Evolutionary conservation across 2,888 invertebrate genomes (phyloP).

Genomic region (Diarsia mendica): DNA sequence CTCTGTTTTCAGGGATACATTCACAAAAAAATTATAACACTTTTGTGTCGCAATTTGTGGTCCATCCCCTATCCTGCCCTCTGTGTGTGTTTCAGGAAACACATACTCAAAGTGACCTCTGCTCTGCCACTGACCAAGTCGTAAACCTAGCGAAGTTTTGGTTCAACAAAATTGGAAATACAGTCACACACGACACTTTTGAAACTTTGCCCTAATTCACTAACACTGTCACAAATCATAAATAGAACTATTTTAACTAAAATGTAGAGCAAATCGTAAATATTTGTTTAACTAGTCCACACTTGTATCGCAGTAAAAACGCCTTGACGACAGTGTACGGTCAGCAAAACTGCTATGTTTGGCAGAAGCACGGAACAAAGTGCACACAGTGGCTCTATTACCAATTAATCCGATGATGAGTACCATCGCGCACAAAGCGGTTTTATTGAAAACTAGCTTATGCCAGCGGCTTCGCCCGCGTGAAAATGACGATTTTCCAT

Average conservation of each 20-base stretch:
- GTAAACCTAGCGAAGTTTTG: background rate
- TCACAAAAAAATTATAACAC: background rate
- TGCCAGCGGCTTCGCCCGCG: no score
- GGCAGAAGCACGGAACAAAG: slow-evolving; percentile 24
- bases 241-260: slow-evolving; percentile 5
- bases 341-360: slow-evolving; percentile 29
- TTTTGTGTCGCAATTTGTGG: background rate
- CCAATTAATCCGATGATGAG: background rate
- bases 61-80: background rate
- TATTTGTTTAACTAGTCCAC: slow-evolving; percentile 20
- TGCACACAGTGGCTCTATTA: background rate
- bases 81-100: background rate
- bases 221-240: background rate
- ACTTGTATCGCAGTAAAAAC: slow-evolving; percentile 15
- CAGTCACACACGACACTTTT: background rate
- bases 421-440: slow-evolving; percentile 20
- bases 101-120: background rate
- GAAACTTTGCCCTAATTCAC: background rate
- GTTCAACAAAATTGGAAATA: background rate
- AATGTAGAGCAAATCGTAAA: slow-evolving; percentile 7
- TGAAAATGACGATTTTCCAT: no score
- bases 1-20: background rate
- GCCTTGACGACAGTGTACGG: slow-evolving; percentile 11
- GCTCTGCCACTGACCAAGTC: background rate
- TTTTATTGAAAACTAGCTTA: slow-evolving; percentile 2